Conservation (phyloP, 2,888 invertebrate genomes). For the Dynastes grantii region DNA sequence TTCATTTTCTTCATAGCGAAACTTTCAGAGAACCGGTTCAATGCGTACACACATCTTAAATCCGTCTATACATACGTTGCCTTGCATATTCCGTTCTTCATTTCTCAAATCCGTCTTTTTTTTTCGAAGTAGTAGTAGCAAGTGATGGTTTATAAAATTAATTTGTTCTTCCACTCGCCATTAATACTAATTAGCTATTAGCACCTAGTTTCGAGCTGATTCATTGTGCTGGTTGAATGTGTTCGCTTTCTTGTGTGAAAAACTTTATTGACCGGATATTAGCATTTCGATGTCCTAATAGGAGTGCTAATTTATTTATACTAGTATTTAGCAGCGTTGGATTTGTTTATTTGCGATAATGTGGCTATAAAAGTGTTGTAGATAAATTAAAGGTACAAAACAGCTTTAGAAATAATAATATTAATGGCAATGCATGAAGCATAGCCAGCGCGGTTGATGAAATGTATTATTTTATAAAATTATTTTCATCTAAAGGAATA, state of each 20-base stretch:
- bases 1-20: slow-evolving; percentile 22
- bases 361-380: not conserved
- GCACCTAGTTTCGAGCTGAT: slow-evolving; percentile 11
- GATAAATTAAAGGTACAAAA: not conserved
- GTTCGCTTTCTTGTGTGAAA: slow-evolving; percentile 1
- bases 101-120: not conserved
- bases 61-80: not conserved
- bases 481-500: too few relatives aligned
- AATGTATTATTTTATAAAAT: too few relatives aligned
- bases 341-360: not conserved
- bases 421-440: not conserved
- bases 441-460: too few relatives aligned
- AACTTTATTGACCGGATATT: slow-evolving; percentile 14
- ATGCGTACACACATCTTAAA: not conserved
- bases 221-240: slow-evolving; percentile 6
- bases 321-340: not conserved
- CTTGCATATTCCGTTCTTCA: not conserved
- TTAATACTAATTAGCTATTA: slow-evolving; percentile 28
- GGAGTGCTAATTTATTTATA: slow-evolving; percentile 12
- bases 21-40: slow-evolving; percentile 22
- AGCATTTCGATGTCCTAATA: not conserved
- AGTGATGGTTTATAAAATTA: slow-evolving; percentile 20
- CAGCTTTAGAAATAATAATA: not conserved
- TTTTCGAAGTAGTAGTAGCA: not conserved
- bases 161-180: slow-evolving; percentile 25